Percentiles rank a stretch among this genome's conserved stretches.
Conservation (phyloP, 2,797 vertebrate species). For the Chaetophractus vellerosus region DNA sequence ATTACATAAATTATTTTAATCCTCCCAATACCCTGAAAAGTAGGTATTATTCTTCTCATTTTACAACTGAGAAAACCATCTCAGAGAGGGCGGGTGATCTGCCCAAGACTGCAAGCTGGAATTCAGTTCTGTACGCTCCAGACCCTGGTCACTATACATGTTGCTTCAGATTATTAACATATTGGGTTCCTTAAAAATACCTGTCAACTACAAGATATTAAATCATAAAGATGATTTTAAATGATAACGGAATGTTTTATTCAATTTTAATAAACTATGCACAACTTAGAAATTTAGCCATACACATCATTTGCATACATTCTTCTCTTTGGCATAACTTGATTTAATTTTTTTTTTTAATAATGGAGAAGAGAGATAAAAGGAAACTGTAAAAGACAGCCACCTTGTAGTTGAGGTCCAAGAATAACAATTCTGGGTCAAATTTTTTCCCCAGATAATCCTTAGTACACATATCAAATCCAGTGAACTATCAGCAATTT, state of each 20-base stretch:
- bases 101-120: not conserved
- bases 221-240: constrained; percentile 69
- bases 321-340: constrained; percentile 56
- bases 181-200: constrained; percentile 51
- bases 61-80: constrained; percentile 37
- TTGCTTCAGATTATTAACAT: constrained; percentile 54
- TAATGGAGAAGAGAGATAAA: constrained; percentile 66
- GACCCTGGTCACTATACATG: constrained; percentile 40
- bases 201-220: constrained; percentile 30
- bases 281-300: constrained; percentile 64
- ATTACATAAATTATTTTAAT: constrained; percentile 63
- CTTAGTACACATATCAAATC: constrained; percentile 48
- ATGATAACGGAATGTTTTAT: constrained; percentile 67
- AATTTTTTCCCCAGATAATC: constrained; percentile 52
- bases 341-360: constrained; percentile 54
- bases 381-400: constrained; percentile 53
- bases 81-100: constrained; percentile 7
- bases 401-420: constrained; percentile 12
- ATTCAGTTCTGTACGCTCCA: not conserved
- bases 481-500: constrained; percentile 57
- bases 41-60: constrained; percentile 45
- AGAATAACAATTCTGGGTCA: constrained; percentile 45
- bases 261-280: constrained; percentile 64
- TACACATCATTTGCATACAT: constrained; percentile 39
- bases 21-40: constrained; percentile 33